A percentile compares a stretch with the other conserved stretches of the same genome.
Evolutionary conservation across 2,113 vertebrate species (phyloP).

Genomic region (Leptocoma aspasia): DNA sequence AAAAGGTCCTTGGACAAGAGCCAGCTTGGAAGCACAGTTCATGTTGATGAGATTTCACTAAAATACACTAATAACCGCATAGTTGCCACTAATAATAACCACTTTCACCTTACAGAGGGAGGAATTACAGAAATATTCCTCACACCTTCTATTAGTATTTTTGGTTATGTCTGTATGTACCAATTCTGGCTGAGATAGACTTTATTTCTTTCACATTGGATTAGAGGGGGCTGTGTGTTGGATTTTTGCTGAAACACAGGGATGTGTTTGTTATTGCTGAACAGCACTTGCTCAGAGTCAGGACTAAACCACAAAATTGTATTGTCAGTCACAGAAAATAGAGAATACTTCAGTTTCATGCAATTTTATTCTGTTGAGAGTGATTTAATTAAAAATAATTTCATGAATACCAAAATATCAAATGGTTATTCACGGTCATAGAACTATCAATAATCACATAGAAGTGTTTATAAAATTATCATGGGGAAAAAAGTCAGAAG

Average conservation of each 20-base stretch:
- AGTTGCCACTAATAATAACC: background rate
- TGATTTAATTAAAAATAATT: background rate
- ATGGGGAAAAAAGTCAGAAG: background rate
- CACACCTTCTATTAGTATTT: background rate
- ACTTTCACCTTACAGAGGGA: background rate
- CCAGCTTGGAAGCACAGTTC: background rate
- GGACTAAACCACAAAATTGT: background rate
- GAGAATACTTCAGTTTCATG: background rate
- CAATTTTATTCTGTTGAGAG: background rate
- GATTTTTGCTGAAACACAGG: background rate
- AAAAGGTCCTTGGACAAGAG: background rate
- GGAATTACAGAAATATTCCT: background rate
- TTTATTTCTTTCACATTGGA: background rate
- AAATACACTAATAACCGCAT: background rate
- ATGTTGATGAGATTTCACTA: background rate
- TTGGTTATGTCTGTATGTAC: background rate
- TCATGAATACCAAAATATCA: background rate
- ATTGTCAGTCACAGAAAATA: background rate
- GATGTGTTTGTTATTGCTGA: background rate
- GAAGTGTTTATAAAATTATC: background rate
- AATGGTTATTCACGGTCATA: background rate
- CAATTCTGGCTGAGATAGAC: background rate
- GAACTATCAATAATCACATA: background rate
- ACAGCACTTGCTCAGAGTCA: background rate
- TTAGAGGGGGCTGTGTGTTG: background rate